Percentiles rank a stretch among this genome's conserved stretches.
These are phyloP conservation scores for Chlamydotis undulata DNA, from an alignment of 2,113 vertebrate species.

Conservation along the genomic window DNA sequence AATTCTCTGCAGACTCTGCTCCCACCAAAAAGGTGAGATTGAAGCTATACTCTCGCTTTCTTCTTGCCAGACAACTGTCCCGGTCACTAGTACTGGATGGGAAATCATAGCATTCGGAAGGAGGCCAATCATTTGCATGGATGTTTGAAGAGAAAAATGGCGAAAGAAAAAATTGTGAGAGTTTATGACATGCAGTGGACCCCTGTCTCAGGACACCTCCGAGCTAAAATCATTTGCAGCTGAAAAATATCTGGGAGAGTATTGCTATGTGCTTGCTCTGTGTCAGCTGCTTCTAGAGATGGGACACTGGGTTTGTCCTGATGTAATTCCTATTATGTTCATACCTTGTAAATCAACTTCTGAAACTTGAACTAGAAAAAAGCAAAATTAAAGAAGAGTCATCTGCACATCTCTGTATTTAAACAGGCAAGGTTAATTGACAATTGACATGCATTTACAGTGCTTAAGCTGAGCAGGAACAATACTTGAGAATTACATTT, in stretches of 20 bases:
- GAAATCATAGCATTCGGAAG: neutral
- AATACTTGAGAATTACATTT: slow-evolving; percentile 19
- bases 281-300: neutral
- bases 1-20: neutral
- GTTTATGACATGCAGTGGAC: neutral
- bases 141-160: neutral
- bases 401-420: slow-evolving; percentile 62
- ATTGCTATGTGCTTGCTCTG: neutral
- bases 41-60: neutral
- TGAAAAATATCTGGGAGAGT: neutral
- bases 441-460: slow-evolving; percentile 59
- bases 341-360: slow-evolving; percentile 5
- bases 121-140: neutral
- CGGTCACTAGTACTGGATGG: neutral
- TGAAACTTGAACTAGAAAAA: slow-evolving; percentile 24
- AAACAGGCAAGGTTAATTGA: slow-evolving; percentile 64
- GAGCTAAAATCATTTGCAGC: neutral
- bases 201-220: neutral
- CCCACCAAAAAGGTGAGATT: neutral
- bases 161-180: neutral
- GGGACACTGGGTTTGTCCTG: neutral
- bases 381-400: slow-evolving; percentile 39
- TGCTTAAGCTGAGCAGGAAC: slow-evolving; percentile 32
- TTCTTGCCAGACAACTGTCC: neutral
- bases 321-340: neutral